These are phyloP conservation scores for Plusia festucae DNA, from an alignment of 2,888 invertebrate genomes.

Conservation along the genomic window DNA sequence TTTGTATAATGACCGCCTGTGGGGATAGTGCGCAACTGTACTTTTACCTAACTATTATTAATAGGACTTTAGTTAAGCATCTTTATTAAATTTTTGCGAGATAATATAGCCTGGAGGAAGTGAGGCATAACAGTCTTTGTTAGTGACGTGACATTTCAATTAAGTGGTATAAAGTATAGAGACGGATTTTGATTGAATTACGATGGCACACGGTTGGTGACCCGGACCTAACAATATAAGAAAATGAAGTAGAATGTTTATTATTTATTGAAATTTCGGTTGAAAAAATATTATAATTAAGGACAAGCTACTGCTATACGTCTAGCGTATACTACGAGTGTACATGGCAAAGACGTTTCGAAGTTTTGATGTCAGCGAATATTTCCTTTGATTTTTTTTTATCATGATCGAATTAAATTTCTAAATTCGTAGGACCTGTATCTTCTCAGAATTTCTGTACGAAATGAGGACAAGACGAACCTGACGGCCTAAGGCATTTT, in stretches of 20 bases:
- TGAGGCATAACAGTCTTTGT: slow-evolving; percentile 19
- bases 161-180: neutral
- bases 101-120: slow-evolving; percentile 27
- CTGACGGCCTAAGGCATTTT: neutral
- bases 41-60: slow-evolving; percentile 50
- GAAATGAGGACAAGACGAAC: neutral
- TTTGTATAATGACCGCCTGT: slow-evolving; percentile 56
- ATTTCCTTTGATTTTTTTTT: too few species aligned
- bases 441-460: neutral
- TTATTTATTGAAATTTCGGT: neutral
- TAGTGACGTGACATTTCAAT: slow-evolving; percentile 21
- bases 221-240: neutral
- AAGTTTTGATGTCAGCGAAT: neutral
- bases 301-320: too few species aligned
- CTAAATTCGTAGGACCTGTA: neutral
- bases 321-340: too few species aligned
- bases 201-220: neutral
- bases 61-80: slow-evolving; percentile 44
- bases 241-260: neutral
- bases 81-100: slow-evolving; percentile 45
- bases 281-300: too few species aligned
- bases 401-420: too few species aligned
- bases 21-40: slow-evolving; percentile 27
- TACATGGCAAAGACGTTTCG: too few species aligned
- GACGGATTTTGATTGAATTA: neutral